A percentile compares a stretch with the other conserved stretches of the same genome.
Evolutionary conservation across 1,140 invertebrate species (phyloP).

Genomic region (Nomia melanderi): DNA sequence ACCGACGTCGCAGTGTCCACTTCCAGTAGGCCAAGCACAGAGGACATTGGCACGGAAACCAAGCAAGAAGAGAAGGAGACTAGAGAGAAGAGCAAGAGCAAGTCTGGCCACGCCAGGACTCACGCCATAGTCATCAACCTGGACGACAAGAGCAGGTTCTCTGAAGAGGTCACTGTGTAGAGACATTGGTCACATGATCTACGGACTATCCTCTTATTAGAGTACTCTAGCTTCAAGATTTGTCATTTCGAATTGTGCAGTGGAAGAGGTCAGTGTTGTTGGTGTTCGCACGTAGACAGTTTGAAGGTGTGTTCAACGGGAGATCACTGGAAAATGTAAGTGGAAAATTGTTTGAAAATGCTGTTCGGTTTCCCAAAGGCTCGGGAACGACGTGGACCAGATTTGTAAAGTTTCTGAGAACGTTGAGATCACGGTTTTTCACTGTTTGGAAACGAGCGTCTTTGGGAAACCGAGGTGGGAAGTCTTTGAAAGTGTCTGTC

Average conservation of each 20-base stretch:
- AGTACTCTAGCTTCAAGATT: neutral
- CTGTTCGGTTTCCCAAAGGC: neutral
- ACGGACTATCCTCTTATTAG: neutral
- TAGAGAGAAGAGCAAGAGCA: conserved; percentile 76
- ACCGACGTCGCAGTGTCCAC: conserved; percentile 50
- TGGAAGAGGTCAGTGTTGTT: neutral
- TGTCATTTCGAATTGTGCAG: neutral
- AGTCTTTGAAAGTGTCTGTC: too few relatives aligned
- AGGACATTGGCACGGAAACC: conserved; percentile 75
- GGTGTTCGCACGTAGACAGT: neutral
- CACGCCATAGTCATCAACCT: conserved; percentile 89
- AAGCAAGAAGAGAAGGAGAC: conserved; percentile 53
- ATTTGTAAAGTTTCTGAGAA: neutral
- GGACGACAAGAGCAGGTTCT: conserved; percentile 89
- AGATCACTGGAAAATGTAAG: neutral
- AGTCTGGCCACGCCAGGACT: conserved; percentile 86
- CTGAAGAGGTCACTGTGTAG: conserved; percentile 90
- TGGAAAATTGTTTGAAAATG: neutral
- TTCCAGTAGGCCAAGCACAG: conserved; percentile 49
- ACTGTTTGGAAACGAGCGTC: neutral
- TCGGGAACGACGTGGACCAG: neutral
- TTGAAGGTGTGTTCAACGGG: neutral
- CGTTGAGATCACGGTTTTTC: conserved; percentile 19
- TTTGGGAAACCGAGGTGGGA: too few relatives aligned
- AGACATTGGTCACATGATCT: too few relatives aligned